A percentile compares a stretch with the other conserved stretches of the same genome.
These are phyloP conservation scores for Dione vanillae DNA, from an alignment of 2,888 invertebrate species.

Conservation along the genomic window DNA sequence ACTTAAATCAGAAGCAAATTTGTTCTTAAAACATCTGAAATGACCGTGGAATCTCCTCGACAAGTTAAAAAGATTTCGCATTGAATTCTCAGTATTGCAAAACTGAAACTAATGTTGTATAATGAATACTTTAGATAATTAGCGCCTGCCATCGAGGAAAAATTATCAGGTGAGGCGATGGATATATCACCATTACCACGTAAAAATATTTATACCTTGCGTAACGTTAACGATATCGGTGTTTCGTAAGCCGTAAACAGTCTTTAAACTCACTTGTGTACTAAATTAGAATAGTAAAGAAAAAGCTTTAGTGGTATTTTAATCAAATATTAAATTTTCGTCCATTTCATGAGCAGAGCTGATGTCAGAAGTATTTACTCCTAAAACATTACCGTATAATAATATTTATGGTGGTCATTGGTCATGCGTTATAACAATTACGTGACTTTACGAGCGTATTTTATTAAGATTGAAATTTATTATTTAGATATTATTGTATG, in stretches of 20 bases:
- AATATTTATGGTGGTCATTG: background rate
- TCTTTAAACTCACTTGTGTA: background rate
- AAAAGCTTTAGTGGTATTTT: no score
- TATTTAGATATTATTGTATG: no score
- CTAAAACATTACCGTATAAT: background rate
- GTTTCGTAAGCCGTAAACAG: background rate
- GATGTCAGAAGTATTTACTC: background rate
- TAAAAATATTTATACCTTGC: slow-evolving; percentile 22
- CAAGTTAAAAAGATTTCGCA: background rate
- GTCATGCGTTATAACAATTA: slow-evolving; percentile 5
- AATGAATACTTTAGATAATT: slow-evolving; percentile 32
- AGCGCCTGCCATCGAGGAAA: slow-evolving; percentile 29
- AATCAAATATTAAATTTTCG: background rate
- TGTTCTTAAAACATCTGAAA: background rate
- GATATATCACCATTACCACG: slow-evolving; percentile 14
- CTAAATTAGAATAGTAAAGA: background rate
- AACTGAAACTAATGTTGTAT: slow-evolving; percentile 36
- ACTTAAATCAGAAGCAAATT: no score
- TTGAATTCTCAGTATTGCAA: slow-evolving; percentile 32
- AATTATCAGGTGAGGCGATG: slow-evolving; percentile 18
- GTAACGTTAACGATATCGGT: slow-evolving; percentile 14
- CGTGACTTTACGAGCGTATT: slow-evolving; percentile 2
- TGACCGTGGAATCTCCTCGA: background rate
- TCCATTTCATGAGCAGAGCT: background rate
- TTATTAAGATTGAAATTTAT: slow-evolving; percentile 17